Conservation (phyloP, 1,140 invertebrate species). For the Trichoplusia ni region DNA sequence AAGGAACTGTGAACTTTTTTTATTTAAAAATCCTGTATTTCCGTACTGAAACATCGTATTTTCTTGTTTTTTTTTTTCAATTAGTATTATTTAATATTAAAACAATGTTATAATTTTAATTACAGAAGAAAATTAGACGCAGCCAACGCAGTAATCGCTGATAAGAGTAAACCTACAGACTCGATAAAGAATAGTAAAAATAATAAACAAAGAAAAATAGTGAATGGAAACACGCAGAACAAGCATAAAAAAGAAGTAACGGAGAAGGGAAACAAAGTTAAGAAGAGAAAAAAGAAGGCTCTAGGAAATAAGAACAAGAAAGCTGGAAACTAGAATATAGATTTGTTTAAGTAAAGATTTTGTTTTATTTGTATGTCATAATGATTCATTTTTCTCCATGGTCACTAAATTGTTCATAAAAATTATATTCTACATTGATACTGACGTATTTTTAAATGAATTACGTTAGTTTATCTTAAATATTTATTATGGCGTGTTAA, state of each 20-base stretch:
- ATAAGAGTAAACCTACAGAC: constrained; percentile 42
- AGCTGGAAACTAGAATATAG: constrained; percentile 14
- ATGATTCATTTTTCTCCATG: no score
- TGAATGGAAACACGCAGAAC: constrained; percentile 30
- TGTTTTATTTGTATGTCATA: constrained; percentile 11
- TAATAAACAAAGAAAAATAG: constrained; percentile 53
- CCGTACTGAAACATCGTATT: no score
- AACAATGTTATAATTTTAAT: constrained; percentile 6
- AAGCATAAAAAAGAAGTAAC: constrained; percentile 35
- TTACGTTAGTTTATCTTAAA: no score
- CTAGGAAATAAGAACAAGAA: constrained; percentile 28
- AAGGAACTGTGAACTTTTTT: no score
- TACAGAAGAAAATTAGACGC: constrained; percentile 64
- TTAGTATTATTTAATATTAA: no score
- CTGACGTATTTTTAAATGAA: no score
- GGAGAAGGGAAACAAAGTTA: constrained; percentile 39
- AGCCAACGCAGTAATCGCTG: constrained; percentile 33
- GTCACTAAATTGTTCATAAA: no score
- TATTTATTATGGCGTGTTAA: no score
- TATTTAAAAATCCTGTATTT: no score
- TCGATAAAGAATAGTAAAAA: constrained; percentile 49
- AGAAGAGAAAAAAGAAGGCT: constrained; percentile 45
- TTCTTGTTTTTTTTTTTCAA: no score
- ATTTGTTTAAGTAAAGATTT: not conserved
- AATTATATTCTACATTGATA: no score